Conservation (phyloP, 2,113 vertebrate species). For the Tricholaema leucomelas region DNA sequence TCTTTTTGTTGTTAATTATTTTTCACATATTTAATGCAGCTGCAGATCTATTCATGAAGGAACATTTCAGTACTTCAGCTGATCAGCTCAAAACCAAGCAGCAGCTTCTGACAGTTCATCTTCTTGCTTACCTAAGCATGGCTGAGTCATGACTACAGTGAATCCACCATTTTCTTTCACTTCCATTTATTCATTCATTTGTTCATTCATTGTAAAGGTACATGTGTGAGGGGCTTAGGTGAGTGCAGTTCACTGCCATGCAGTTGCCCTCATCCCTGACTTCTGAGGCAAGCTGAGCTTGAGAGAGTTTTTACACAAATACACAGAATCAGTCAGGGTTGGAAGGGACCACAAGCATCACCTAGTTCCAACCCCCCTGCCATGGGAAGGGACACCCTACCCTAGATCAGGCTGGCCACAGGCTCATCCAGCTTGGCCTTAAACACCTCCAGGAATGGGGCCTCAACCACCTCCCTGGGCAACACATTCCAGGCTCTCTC, state of each 20-base stretch:
- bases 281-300: background rate
- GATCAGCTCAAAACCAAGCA: slow-evolving; percentile 10
- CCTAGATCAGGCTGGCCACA: too few species aligned
- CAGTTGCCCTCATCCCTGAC: background rate
- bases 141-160: slow-evolving; percentile 1
- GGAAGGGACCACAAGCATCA: too few species aligned
- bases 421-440: too few species aligned
- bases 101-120: slow-evolving; percentile 35
- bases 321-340: too few species aligned
- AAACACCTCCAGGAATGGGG: too few species aligned
- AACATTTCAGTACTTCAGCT: slow-evolving; percentile 31
- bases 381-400: too few species aligned
- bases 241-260: background rate
- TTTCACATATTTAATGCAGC: background rate
- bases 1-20: background rate
- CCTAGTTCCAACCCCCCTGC: too few species aligned
- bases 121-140: slow-evolving; percentile 21
- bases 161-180: background rate
- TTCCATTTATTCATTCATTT: background rate
- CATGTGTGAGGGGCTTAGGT: background rate
- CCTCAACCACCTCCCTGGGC: too few species aligned
- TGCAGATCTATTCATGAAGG: background rate
- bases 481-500: too few species aligned
- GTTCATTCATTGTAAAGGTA: background rate
- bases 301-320: background rate